A percentile compares a stretch with the other conserved stretches of the same genome.
phyloP scores from a whole-genome alignment of 2,113 vertebrate genomes.

The Scatophagus argus region DNA sequence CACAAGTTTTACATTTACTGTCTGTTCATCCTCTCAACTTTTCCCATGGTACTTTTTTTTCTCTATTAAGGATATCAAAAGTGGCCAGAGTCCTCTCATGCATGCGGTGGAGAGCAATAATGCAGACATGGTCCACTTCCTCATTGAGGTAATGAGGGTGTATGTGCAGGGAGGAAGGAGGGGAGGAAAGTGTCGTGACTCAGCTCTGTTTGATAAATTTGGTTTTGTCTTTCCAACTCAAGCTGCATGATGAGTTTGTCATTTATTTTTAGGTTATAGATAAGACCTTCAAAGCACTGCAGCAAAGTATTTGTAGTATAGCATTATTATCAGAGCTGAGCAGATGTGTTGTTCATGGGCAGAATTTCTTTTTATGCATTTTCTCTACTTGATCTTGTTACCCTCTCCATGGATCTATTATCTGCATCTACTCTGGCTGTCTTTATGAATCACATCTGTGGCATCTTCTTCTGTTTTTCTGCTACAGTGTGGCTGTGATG shows the following conservation, averaged over 20 bases:
- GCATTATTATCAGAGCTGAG: constrained; percentile 16
- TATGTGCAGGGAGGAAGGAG: constrained; percentile 18
- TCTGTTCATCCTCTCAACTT: constrained; percentile 33
- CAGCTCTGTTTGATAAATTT: constrained; percentile 40
- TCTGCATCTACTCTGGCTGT: neutral
- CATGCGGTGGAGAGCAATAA: constrained; percentile 90
- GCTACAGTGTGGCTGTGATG: constrained; percentile 87
- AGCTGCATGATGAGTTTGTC: constrained; percentile 15
- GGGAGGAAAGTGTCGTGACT: constrained; percentile 49
- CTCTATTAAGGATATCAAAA: constrained; percentile 88
- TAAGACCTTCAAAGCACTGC: neutral
- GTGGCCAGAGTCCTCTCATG: constrained; percentile 89
- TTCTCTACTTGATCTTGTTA: neutral
- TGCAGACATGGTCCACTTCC: constrained; percentile 87
- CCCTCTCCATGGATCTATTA: neutral
- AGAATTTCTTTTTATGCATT: constrained; percentile 1
- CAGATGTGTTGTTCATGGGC: neutral
- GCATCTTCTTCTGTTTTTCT: constrained; percentile 22
- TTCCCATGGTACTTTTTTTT: constrained; percentile 31
- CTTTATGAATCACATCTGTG: constrained; percentile 35
- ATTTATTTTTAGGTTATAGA: constrained; percentile 22
- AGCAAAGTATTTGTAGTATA: neutral
- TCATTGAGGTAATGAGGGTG: constrained; percentile 85
- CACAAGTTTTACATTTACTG: constrained; percentile 3
- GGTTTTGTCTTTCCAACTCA: constrained; percentile 32